Evolutionary conservation across 2,113 vertebrate genomes (phyloP).

Genomic region (Rattus rattus): DNA sequence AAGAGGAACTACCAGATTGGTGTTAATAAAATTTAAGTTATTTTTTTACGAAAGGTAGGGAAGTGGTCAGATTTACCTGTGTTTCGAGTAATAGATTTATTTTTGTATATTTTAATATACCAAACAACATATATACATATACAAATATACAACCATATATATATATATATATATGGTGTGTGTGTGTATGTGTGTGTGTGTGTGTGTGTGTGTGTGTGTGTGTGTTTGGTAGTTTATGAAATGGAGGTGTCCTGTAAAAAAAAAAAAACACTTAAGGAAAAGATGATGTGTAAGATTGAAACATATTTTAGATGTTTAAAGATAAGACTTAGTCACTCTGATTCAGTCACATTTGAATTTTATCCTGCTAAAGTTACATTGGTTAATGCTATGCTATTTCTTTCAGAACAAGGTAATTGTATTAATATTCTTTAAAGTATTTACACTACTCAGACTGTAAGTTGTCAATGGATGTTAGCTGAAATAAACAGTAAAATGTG

Average conservation of each 20-base stretch:
- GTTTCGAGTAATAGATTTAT: neutral
- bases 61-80: neutral
- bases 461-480: neutral
- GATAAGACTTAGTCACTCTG: neutral
- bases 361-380: neutral
- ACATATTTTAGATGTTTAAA: neutral
- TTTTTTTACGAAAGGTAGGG: neutral
- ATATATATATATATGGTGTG: too few species aligned
- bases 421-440: neutral
- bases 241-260: neutral
- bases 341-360: neutral
- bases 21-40: neutral
- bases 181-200: too few species aligned
- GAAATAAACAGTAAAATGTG: slow-evolving; percentile 2
- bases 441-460: slow-evolving; percentile 5
- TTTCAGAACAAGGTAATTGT: neutral
- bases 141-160: too few species aligned
- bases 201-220: too few species aligned
- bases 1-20: neutral
- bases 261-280: neutral
- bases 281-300: neutral
- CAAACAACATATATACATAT: too few species aligned
- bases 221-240: neutral
- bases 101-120: neutral
- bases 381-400: neutral